Evolutionary conservation across 1,140 invertebrate genomes (phyloP).

Genomic region (Cydia strobilella): DNA sequence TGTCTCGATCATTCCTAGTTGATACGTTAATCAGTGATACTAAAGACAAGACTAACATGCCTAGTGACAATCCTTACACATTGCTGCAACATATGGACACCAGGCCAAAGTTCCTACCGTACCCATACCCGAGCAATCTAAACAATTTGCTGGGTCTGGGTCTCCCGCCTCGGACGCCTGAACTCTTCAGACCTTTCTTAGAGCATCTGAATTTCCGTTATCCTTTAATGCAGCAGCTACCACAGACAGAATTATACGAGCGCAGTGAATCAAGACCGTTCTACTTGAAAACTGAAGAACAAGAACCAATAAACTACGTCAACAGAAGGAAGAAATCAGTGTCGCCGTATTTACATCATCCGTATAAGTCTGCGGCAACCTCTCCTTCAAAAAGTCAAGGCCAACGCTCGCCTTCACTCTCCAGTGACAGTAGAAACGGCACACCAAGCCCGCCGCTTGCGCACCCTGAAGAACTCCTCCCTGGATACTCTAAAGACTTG

Average conservation of each 20-base stretch:
- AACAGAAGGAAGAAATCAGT: constrained; percentile 68
- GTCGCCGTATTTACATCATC: constrained; percentile 72
- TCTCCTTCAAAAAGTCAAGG: constrained; percentile 72
- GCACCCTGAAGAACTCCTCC: constrained; percentile 76
- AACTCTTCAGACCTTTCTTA: constrained; percentile 72
- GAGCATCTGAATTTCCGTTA: constrained; percentile 72
- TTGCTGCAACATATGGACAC: constrained; percentile 64
- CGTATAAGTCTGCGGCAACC: constrained; percentile 68
- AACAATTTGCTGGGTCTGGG: constrained; percentile 83
- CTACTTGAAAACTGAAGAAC: constrained; percentile 61
- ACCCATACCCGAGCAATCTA: constrained; percentile 82
- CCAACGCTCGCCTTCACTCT: constrained; percentile 65
- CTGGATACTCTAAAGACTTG: constrained; percentile 68
- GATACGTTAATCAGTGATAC: constrained; percentile 86
- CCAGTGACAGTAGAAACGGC: constrained; percentile 78
- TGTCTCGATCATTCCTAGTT: constrained; percentile 88
- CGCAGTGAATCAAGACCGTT: constrained; percentile 49
- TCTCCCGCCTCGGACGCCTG: constrained; percentile 80
- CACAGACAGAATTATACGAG: constrained; percentile 62
- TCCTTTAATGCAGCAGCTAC: constrained; percentile 64
- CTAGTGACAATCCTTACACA: constrained; percentile 64
- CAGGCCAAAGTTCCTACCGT: constrained; percentile 80
- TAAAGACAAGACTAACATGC: constrained; percentile 74
- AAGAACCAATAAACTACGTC: constrained; percentile 62
- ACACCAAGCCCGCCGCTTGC: constrained; percentile 81